Evolutionary conservation across 1,140 invertebrate species (phyloP), one percentile per base, ranked within the genome.

Genomic region (Drosophila orena): DNA sequence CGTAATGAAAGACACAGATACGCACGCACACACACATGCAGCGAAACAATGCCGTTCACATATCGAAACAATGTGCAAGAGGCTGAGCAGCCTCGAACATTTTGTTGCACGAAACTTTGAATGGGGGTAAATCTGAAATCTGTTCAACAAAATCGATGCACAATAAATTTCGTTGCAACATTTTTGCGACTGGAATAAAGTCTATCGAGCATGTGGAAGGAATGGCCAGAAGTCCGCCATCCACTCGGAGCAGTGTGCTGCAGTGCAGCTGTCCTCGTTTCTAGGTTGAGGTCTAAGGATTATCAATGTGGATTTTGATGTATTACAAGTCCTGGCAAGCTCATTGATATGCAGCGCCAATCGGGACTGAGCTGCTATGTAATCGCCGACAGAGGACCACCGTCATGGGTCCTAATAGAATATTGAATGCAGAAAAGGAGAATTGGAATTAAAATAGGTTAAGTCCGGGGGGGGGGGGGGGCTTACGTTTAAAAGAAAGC

Each of bases 131-230:
- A 30, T 30, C 8, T 30, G 30, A 38, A 81, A 75, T 75, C 60
- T 75, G 57, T 78, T 61, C 68, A 60, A 74, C 64, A 59, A 81
- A 88, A 88, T 88, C 81, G 66, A 88, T 71, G 62, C 62, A 55
- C 66, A 74, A 81, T 78, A 80, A 81, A 86, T 86, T 81, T 65
- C 22, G 57, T 54, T 81, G 78, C 62, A 86, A 77, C 81, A 85
- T 75, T 72, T 76, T 79, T 80, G 69, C 59, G 40, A 35, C 65
- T 54, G 68, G 64, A 43, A 56, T 70, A 77, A 77, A 77, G 65
- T 77, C 75, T 55, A 66, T 79, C 43, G 75, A 78, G 59, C 66
- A 38, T 77, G 74, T 62, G 65, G 43, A 70, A 70, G 65, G 43
- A 70, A 70, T 70, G 68, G 68, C 53, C 42, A 47, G 20, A 20